Base-by-base conservation (phyloP, 2,888 invertebrate genomes). In the Thymelicus acteon region DNA sequence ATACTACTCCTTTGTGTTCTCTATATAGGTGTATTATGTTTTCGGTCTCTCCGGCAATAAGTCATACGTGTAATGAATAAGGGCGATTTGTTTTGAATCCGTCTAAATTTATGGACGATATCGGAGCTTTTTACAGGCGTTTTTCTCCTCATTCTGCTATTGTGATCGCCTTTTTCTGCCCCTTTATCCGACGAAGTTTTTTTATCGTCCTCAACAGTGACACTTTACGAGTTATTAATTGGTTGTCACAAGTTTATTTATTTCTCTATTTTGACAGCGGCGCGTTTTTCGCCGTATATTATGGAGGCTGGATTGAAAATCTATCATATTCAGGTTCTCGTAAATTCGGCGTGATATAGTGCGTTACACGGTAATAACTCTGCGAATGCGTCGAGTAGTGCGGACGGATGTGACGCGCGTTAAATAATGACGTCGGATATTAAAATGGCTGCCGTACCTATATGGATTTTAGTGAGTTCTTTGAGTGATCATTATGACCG, bases 141-240 rank as follows among this genome's bases (percentile, higher is more conserved):
- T 90, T 89, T 89, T 90, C 89, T 89, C 85, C 85, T 90, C 89
- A 86, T 89, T 84, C 87, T 80, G 81, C 87, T 85, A 90, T 93
- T 92, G 92, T 92, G 88, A 88, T 85, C 89, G 86, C 88, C 89
- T 91, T 91, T 91, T 90, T 92, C 89, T 90, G 89, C 81, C 85
- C 86, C 87, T 89, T 91, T 90, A 86, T 87, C 83, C 83, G 78
- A 75, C 82, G 83, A 85, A 85, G 86, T 83, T 88, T 88, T 87
- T 92, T 92, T 91, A 88, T 90, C 86, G 85, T 90, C 84, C 86
- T 90, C 85, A 87, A 87, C 89, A 90, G 84, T 92, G 92, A 92
- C 92, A 89, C 88, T 93, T 93, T 93, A 93, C 92, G 92, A 93
- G 93, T 92, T 94, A 94, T 94, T 94, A 94, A 94, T 94, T 93